Evolutionary conservation across 1,140 invertebrate species (phyloP).

Genomic region (Nasonia giraulti): DNA sequence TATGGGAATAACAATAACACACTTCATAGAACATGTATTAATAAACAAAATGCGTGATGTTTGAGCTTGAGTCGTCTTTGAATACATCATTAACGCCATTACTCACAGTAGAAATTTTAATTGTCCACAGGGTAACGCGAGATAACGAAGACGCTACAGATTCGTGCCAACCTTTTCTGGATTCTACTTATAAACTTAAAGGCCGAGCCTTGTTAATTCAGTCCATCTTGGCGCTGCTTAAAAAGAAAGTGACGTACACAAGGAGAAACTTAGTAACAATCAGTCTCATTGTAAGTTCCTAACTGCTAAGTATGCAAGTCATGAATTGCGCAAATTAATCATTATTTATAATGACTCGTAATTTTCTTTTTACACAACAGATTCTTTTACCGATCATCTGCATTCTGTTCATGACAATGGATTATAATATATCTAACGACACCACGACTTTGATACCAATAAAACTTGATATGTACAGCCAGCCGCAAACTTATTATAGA

Average conservation of each 20-base stretch:
- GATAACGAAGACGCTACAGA: slow-evolving; percentile 63
- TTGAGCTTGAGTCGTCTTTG: background rate
- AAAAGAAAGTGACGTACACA: slow-evolving; percentile 66
- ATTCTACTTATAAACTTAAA: slow-evolving; percentile 57
- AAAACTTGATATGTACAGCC: slow-evolving; percentile 60
- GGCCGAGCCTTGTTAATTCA: slow-evolving; percentile 61
- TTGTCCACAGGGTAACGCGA: slow-evolving; percentile 60
- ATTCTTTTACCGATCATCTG: slow-evolving; percentile 63
- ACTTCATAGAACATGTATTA: background rate
- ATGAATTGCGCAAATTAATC: background rate
- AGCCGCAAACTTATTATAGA: slow-evolving; percentile 60
- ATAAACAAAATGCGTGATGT: background rate
- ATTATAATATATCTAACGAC: slow-evolving; percentile 59
- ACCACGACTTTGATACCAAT: slow-evolving; percentile 57
- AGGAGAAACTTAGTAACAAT: slow-evolving; percentile 62
- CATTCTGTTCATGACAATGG: slow-evolving; percentile 62
- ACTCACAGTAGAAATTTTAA: background rate
- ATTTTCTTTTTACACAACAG: slow-evolving; percentile 54
- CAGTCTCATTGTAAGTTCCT: slow-evolving; percentile 58
- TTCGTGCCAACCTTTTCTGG: slow-evolving; percentile 56
- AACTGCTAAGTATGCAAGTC: background rate
- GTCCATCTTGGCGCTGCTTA: slow-evolving; percentile 60
- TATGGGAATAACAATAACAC: background rate
- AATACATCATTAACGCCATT: background rate
- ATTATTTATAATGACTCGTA: slow-evolving; percentile 42